Evolutionary conservation across 2,797 vertebrate species (phyloP), one percentile per base, ranked within the genome.

Genomic region (Apogon hyalosoma): DNA sequence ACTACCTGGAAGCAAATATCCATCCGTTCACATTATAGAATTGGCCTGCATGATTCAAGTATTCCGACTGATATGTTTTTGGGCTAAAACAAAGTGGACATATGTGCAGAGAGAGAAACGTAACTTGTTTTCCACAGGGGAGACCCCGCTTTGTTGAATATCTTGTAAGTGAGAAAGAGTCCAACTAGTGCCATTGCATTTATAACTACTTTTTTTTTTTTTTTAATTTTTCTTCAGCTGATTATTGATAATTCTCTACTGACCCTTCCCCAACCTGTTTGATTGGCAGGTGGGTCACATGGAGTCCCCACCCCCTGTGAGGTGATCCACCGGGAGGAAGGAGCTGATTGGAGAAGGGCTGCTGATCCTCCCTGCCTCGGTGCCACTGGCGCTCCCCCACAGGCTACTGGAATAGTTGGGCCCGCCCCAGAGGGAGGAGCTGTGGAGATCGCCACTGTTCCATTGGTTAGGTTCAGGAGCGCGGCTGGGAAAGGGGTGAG

Each of bases 1-100:
- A 96, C 97, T 95, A 96, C 94, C 95, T 96, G 96, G 97, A 97
- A 97, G 96, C 96, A 95, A 96, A 96, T 95, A 97, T 95, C 95
- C 95, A 96, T 96, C 95, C 92, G 94, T 99, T 99, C 98, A 99
- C 98, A 99, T 99, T 99, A 97, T 98, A 96, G 94, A 95, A 96
- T 98, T 98, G 97, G 97, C 98, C 96, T 98, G 97, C 96, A 97
- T 97, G 96, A 99, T 99, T 99, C 98, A 99, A 99, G 98, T 99
- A 99, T 99, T 98, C 94, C 94, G 96, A 98, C 96, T 98, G 98
- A 98, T 97, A 99, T 98, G 97, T 99, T 97, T 92, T 96, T 96
- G 96, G 98, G 97, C 96, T 95, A 96, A 98, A 97, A 97, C 93
- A 97, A 97, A 97, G 95, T 96, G 96, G 96, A 96, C 95, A 94